A percentile compares a stretch with the other conserved stretches of the same genome.
Conservation (phyloP, 2,113 vertebrate species). For the Morone chrysops region DNA sequence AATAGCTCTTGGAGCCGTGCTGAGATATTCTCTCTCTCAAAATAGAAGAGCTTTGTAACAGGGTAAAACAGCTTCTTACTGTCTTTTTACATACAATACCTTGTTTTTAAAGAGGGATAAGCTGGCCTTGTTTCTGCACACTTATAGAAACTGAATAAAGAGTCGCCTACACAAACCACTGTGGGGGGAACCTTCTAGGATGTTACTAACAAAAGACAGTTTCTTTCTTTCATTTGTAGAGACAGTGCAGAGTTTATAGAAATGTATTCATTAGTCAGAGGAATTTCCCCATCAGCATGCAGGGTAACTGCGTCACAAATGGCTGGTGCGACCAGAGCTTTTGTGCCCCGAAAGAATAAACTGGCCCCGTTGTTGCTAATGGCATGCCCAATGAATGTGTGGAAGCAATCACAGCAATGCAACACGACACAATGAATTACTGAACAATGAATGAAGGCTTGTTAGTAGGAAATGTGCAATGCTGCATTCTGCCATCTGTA, state of each 20-base stretch:
- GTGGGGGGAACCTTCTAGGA: constrained; percentile 15
- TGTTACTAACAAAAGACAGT: constrained; percentile 35
- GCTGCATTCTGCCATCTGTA: constrained; percentile 32
- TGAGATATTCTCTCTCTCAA: constrained; percentile 22
- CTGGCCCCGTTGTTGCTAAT: constrained; percentile 37
- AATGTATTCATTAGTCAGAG: constrained; percentile 50
- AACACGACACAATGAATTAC: constrained; percentile 41
- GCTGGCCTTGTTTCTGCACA: constrained; percentile 22
- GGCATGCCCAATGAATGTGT: constrained; percentile 32
- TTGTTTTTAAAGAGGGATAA: constrained; percentile 39
- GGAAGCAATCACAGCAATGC: constrained; percentile 26
- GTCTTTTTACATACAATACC: constrained; percentile 12
- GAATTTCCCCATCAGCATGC: constrained; percentile 54
- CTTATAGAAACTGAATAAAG: constrained; percentile 17
- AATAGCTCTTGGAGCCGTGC: constrained; percentile 8
- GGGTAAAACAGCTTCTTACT: constrained; percentile 15
- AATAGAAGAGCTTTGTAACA: constrained; percentile 47
- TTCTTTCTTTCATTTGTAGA: constrained; percentile 17
- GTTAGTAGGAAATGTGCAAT: constrained; percentile 35
- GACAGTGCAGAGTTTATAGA: constrained; percentile 33
- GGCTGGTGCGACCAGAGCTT: constrained; percentile 16
- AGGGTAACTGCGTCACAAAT: constrained; percentile 41
- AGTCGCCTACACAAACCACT: constrained; percentile 17
- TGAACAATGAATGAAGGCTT: constrained; percentile 47
- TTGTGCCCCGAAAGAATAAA: constrained; percentile 51